Conservation (phyloP, 2,888 invertebrate species). For the Phaedon cochleariae region DNA sequence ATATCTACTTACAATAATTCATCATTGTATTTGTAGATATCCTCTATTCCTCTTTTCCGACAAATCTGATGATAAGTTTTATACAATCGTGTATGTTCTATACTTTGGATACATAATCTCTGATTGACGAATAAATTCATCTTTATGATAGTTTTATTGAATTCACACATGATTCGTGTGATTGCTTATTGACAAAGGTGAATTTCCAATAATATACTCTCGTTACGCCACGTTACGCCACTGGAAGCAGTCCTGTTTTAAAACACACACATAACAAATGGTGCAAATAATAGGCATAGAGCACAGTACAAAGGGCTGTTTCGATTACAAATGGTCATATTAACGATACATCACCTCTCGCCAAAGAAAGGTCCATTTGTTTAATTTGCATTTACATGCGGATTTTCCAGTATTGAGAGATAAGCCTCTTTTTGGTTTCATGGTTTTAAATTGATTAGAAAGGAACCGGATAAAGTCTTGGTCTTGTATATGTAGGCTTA, state of each 20-base stretch:
- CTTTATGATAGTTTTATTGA: too few relatives aligned
- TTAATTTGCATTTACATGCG: conserved; percentile 46
- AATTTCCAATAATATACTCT: too few relatives aligned
- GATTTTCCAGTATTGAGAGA: conserved; percentile 29
- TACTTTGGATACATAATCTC: too few relatives aligned
- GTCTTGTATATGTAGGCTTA: neutral
- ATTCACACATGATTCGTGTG: too few relatives aligned
- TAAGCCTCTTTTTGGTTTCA: conserved; percentile 29
- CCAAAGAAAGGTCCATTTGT: conserved; percentile 37
- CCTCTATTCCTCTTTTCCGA: too few relatives aligned
- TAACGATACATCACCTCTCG: conserved; percentile 53
- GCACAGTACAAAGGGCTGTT: conserved; percentile 50
- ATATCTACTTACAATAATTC: too few relatives aligned
- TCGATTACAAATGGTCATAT: conserved; percentile 58
- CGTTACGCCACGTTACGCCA: neutral
- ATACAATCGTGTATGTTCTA: too few relatives aligned
- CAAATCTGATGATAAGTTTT: too few relatives aligned
- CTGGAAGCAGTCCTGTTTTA: conserved; percentile 54
- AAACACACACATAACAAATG: conserved; percentile 49
- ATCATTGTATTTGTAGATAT: too few relatives aligned
- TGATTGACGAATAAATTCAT: too few relatives aligned
- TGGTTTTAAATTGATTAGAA: conserved; percentile 14
- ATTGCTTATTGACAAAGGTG: too few relatives aligned
- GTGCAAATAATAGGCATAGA: conserved; percentile 35
- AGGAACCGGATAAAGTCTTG: neutral